A percentile compares a stretch with the other conserved stretches of the same genome.
Conservation (phyloP, 1,140 invertebrate genomes). For the Drepana arcuata region DNA sequence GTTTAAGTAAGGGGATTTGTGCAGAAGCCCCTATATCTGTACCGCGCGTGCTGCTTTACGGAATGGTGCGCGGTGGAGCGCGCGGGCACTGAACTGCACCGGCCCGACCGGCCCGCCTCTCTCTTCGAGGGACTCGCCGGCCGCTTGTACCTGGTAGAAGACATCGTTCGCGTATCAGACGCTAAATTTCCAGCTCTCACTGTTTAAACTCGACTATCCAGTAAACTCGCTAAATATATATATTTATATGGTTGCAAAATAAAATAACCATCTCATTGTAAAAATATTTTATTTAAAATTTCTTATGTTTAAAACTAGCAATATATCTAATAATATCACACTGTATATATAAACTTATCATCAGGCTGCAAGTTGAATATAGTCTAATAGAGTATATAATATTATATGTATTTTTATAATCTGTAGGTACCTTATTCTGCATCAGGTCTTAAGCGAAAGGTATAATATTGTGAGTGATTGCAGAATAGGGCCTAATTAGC, state of each 20-base stretch:
- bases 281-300: conserved; percentile 17
- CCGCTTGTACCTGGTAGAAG: conserved; percentile 80
- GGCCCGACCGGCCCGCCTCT: conserved; percentile 86
- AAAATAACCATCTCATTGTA: conserved; percentile 6
- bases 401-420: too few relatives aligned
- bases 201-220: too few relatives aligned
- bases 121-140: conserved; percentile 89
- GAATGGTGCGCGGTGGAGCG: conserved; percentile 87
- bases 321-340: conserved; percentile 20
- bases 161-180: conserved; percentile 73
- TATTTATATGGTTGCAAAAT: not conserved
- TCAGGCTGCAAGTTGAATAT: conserved; percentile 3
- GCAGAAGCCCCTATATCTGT: conserved; percentile 79
- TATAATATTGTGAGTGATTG: too few relatives aligned
- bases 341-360: conserved; percentile 9
- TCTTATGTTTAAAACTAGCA: conserved; percentile 1
- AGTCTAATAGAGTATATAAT: too few relatives aligned
- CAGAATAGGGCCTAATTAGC: too few relatives aligned
- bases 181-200: conserved; percentile 78
- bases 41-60: conserved; percentile 85
- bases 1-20: too few relatives aligned
- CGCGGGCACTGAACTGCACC: conserved; percentile 74
- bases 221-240: too few relatives aligned
- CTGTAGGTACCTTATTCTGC: too few relatives aligned
- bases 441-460: too few relatives aligned